Evolutionary conservation across 1,140 invertebrate genomes (phyloP), one percentile per base, ranked within the genome.

Genomic region (Armadillidium nasatum): DNA sequence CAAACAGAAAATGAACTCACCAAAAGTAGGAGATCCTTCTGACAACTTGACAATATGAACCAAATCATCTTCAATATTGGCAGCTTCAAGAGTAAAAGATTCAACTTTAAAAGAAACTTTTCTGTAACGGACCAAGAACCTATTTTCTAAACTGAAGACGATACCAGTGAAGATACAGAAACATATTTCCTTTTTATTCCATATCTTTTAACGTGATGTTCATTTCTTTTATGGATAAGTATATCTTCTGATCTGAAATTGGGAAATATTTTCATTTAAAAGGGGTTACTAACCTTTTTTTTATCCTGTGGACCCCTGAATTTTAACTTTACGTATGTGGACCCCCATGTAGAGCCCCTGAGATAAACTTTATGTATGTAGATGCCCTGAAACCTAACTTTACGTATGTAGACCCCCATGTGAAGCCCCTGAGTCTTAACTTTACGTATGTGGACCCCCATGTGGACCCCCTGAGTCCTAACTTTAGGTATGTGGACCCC

Each of bases 31-130:
- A 82, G 88, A 89, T 81, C 91, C 89, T 0, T 90, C 90, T 0
- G 89, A 72, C 10, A 78, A 71, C 68, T 78, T 91, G 19, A 92
- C 84, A 13, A 94, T 84, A 0, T 91, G 89, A 9, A 92, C 88
- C 43, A 93, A 83, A 81, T 92, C 91, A 80, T 92, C 89, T 77
- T 93, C 91, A 0, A 88, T 85, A 60, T 90, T 91, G 21, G 89
- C 88, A 0, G 92, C 92, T 85, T 94, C 92, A 7, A 94, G 85
- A 3, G 92, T 89, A 82, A 93, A 88, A 82, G 90, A 92, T 84
- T 94, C 92, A 70, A 90, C 89, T 76, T 91, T 86, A 10, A 88
- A 88, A 44, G 91, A 91, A 43, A 92, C 79, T 86, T 92, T 91
- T 80, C 89, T 91, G 15, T 90, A 90, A 79, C 88, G 88, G 50